A percentile compares a stretch with the other conserved stretches of the same genome.
Conservation (phyloP, 2,113 vertebrate genomes). For the Indicator indicator region DNA sequence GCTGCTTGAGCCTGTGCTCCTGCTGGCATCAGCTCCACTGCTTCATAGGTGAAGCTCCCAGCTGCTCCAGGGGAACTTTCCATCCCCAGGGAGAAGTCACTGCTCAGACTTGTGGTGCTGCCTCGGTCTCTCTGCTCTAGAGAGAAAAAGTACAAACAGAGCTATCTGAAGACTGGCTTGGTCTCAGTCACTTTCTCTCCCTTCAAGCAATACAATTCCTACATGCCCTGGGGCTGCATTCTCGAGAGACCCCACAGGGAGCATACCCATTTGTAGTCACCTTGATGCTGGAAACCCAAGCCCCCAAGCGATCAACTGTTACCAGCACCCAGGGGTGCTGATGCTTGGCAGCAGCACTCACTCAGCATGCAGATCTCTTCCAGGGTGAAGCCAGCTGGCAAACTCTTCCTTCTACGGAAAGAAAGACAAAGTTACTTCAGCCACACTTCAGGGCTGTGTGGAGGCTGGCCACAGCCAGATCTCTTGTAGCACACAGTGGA, state of each 20-base stretch:
- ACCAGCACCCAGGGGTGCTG: background rate
- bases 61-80: slow-evolving; percentile 84
- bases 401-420: slow-evolving; percentile 88
- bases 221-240: accelerated
- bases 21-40: slow-evolving; percentile 82
- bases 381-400: slow-evolving; percentile 87
- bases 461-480: background rate
- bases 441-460: background rate
- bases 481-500: background rate
- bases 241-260: background rate
- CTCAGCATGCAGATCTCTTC: slow-evolving; percentile 94
- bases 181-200: background rate
- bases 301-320: background rate
- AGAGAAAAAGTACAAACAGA: slow-evolving; percentile 14
- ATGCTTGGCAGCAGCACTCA: slow-evolving; percentile 75
- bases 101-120: slow-evolving; percentile 94
- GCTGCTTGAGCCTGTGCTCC: slow-evolving; percentile 82
- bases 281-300: background rate
- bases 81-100: slow-evolving; percentile 92
- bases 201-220: background rate
- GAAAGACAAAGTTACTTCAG: slow-evolving; percentile 25
- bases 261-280: background rate
- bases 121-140: slow-evolving; percentile 89
- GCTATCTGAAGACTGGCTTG: background rate
- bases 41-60: slow-evolving; percentile 85